Base-by-base conservation (phyloP, 2,113 vertebrate species). In the Fulica atra region DNA sequence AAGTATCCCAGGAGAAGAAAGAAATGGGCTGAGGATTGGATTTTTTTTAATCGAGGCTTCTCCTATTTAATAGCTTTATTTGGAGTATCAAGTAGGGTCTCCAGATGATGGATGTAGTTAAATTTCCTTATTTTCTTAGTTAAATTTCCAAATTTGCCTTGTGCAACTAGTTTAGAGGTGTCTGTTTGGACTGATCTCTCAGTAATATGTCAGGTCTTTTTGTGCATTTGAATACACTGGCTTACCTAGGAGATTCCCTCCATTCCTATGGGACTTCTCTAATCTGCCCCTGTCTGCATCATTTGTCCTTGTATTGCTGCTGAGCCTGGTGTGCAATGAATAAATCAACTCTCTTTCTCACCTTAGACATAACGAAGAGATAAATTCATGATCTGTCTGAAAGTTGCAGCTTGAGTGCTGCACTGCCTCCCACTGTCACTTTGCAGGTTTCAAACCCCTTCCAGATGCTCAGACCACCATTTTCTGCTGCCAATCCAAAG, bases 391-490 rank as follows among this genome's bases (percentile, higher is more conserved):
- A 64, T 35, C 48, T 56, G 66, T 66, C 51, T 74, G 36, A 16
- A 80, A 76, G 89, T 38, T 81, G 44, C 16, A 60, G 11, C n/a
- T 65, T 36, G 56, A 78, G n/a, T 5, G 2, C 33, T 83, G 15
- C 10, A 66, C 4, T 23, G 65, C 13, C 31, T 74, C 31, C 35
- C 7, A 28, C 40, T n/a, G 19, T n/a, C 10, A 13, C 0, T 65
- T 92, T 21, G 33, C 14, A 44, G n/a, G 19, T 53, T 94, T 88
- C 26, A 38, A 48, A 17, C 8, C 36, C n/a, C 35, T 78, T 81
- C 31, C 17, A 40, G 15, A 10, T 14, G 10, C 46, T 61, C 60
- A 51, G 19, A 61, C 10, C 7, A 50, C 0, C 0, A 29, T 72
- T 81, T 86, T 70, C 65, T 59, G 21, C 61, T 72, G 29, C 10